phyloP scores from a whole-genome alignment of 2,888 invertebrate genomes.

The Limnephilus rhombicus region DNA sequence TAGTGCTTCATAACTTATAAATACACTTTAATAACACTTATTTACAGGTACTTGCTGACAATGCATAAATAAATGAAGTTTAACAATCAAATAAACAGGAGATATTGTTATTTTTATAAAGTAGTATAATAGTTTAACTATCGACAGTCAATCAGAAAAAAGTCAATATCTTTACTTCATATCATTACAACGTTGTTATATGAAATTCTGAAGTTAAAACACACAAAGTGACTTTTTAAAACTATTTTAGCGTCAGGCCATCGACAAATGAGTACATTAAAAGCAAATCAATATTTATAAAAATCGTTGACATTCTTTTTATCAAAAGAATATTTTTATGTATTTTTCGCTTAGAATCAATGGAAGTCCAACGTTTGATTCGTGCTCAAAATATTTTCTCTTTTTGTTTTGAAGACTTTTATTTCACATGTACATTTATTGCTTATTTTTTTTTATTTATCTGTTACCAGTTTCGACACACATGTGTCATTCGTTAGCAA shows the following conservation, averaged over 20 bases:
- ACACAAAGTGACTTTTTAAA: background rate
- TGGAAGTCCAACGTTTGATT: background rate
- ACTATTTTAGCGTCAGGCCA: background rate
- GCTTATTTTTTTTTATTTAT: too few species aligned
- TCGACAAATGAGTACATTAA: background rate
- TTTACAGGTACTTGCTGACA: conserved; percentile 66
- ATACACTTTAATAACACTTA: conserved; percentile 67
- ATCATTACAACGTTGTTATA: background rate
- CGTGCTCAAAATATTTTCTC: background rate
- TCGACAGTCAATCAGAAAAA: background rate
- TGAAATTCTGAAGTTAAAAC: background rate
- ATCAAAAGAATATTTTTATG: background rate
- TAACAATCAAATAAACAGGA: conserved; percentile 30
- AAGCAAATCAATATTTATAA: background rate
- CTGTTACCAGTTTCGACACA: too few species aligned
- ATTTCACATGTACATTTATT: too few species aligned
- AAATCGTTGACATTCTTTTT: background rate
- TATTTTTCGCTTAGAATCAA: background rate
- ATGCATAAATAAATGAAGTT: conserved; percentile 49
- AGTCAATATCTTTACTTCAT: background rate
- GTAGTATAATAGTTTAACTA: background rate
- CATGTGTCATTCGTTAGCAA: too few species aligned
- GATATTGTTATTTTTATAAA: background rate
- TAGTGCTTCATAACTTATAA: conserved; percentile 75
- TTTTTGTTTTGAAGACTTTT: too few species aligned